A percentile compares a stretch with the other conserved stretches of the same genome.
Conservation (phyloP, 2,888 invertebrate genomes). For the Pammene fasciana region DNA sequence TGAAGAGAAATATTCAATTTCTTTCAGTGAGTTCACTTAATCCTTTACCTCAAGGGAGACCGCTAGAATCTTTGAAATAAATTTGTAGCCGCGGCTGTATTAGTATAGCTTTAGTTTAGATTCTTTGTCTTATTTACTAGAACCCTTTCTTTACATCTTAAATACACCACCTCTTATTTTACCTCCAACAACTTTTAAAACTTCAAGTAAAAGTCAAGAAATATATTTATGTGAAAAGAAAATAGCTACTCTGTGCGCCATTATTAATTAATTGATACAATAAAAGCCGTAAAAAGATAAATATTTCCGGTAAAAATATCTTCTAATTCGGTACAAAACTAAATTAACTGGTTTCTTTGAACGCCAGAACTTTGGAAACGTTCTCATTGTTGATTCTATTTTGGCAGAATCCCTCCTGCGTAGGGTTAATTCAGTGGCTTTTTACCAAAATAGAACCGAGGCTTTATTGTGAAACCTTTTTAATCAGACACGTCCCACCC, state of each 20-base stretch:
- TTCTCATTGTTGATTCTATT: slow-evolving; percentile 29
- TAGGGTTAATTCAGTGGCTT: slow-evolving; percentile 32
- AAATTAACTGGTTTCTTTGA: slow-evolving; percentile 12
- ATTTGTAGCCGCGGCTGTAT: too few species aligned
- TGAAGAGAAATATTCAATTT: slow-evolving; percentile 1
- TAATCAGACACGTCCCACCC: slow-evolving; percentile 11
- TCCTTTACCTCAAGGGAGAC: neutral
- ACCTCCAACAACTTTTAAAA: too few species aligned
- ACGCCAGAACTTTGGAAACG: slow-evolving; percentile 7
- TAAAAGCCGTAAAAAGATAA: neutral
- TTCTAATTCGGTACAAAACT: neutral
- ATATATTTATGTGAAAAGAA: neutral
- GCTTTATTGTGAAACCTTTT: slow-evolving; percentile 26
- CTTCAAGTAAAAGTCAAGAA: neutral
- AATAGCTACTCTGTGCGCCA: neutral
- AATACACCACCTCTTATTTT: too few species aligned
- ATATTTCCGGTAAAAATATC: slow-evolving; percentile 1
- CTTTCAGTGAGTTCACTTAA: neutral
- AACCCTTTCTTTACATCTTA: too few species aligned
- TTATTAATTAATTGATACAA: neutral
- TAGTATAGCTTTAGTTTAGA: too few species aligned
- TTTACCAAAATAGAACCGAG: slow-evolving; percentile 15
- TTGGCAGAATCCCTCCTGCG: slow-evolving; percentile 14
- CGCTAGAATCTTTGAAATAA: neutral
- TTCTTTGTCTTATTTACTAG: too few species aligned